Percentiles rank a stretch among this genome's conserved stretches.
Evolutionary conservation across 2,797 vertebrate species (phyloP).

Genomic region (Garrulus glandarius): DNA sequence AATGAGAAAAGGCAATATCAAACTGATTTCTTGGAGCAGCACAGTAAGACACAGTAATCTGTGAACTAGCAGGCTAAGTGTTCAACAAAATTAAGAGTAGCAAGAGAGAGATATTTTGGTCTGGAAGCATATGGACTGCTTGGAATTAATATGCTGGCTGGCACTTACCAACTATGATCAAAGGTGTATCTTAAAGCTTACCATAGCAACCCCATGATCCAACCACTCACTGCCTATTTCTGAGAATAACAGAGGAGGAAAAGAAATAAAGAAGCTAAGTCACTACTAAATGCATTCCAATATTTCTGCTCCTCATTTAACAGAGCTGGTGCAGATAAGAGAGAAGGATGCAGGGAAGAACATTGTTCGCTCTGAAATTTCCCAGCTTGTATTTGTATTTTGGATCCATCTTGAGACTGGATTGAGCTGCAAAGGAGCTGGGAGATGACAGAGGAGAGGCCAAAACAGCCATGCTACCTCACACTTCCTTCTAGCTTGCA

Average conservation of each 20-base stretch:
- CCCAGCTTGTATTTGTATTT: neutral
- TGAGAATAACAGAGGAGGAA: neutral
- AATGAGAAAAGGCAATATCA: neutral
- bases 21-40: neutral
- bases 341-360: neutral
- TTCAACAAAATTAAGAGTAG: neutral
- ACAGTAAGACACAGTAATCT: neutral
- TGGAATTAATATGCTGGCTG: slow-evolving; percentile 8
- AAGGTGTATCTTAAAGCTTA: slow-evolving; percentile 27
- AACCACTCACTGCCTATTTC: neutral
- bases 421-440: neutral
- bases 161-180: neutral
- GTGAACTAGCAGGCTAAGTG: neutral
- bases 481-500: neutral
- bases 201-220: slow-evolving; percentile 26
- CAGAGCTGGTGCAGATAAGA: neutral
- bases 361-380: neutral
- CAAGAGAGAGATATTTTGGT: neutral
- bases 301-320: neutral
- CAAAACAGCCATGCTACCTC: neutral
- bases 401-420: neutral
- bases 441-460: neutral
- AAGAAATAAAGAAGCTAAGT: neutral
- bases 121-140: neutral
- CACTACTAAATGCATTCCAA: neutral